Conservation (phyloP, 64 coral and sea anemone species). For the Stichodactyla helianthus region DNA sequence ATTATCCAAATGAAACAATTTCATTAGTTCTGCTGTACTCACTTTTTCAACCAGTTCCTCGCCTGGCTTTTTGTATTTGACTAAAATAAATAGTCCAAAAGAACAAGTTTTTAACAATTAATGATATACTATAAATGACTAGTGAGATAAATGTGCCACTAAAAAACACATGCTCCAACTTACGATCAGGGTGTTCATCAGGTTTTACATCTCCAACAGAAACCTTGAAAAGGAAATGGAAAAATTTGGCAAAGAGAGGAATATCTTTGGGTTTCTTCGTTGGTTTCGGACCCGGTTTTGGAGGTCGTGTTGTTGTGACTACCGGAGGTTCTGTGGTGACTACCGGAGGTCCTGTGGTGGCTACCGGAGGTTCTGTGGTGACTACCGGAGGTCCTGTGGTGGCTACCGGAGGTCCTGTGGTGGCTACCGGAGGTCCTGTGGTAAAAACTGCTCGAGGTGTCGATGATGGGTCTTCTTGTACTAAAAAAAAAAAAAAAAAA, state of each 20-base stretch:
- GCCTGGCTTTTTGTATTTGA: not conserved
- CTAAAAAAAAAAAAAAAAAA: too few species aligned
- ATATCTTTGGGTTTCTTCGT: not conserved
- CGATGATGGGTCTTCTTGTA: not conserved
- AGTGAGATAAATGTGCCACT: not conserved
- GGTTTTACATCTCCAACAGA: not conserved
- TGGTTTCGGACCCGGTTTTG: not conserved
- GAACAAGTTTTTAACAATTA: not conserved
- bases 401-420: too few species aligned
- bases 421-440: not conserved
- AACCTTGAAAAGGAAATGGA: not conserved
- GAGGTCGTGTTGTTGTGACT: not conserved
- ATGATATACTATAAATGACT: not conserved
- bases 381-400: too few species aligned
- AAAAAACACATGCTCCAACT: not conserved
- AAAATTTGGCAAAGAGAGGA: not conserved
- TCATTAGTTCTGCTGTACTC: not conserved
- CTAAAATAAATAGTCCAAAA: not conserved
- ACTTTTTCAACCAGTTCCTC: not conserved
- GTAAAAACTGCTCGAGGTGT: not conserved
- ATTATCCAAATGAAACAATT: too few species aligned
- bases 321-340: not conserved
- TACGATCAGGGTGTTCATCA: conserved; percentile 10
- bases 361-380: not conserved
- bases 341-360: not conserved